These are phyloP conservation scores for Myotis lucifugus DNA, from an alignment of 2,113 vertebrate genomes.

Conservation along the genomic window DNA sequence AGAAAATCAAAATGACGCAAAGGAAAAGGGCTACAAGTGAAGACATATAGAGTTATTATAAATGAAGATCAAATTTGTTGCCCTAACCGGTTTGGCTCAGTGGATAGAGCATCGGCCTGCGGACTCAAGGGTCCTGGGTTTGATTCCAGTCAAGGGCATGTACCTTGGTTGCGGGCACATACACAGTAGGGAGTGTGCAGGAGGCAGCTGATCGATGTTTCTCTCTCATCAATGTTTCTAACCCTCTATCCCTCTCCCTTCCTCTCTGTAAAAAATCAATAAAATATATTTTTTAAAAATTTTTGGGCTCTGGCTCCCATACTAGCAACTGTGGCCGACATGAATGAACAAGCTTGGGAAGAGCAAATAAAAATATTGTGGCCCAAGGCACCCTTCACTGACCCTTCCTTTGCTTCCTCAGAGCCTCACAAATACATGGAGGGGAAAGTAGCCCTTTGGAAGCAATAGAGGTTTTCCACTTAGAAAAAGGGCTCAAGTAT, in stretches of 20 bases:
- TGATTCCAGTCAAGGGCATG: too few species aligned
- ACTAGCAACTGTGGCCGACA: accelerated
- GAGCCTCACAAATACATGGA: not conserved
- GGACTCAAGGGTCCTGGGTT: too few species aligned
- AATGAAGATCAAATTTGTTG: not conserved
- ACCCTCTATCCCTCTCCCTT: too few species aligned
- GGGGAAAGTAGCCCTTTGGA: not conserved
- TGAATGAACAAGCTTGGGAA: not conserved
- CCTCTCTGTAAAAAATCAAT: too few species aligned
- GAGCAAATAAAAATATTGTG: not conserved
- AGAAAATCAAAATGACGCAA: not conserved
- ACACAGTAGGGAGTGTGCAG: too few species aligned
- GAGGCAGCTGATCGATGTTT: too few species aligned
- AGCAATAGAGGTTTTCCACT: not conserved
- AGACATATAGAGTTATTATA: not conserved
- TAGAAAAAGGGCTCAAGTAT: not conserved
- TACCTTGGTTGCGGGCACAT: too few species aligned
- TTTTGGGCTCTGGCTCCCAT: not conserved
- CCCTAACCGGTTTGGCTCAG: too few species aligned
- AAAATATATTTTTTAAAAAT: too few species aligned
- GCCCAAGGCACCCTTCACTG: not conserved
- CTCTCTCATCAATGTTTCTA: too few species aligned
- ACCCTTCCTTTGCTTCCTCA: not conserved
- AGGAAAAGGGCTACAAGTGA: not conserved
- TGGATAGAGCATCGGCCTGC: too few species aligned